Base-by-base conservation (phyloP, 2,888 invertebrate species). In the Hybos culiciformis region DNA sequence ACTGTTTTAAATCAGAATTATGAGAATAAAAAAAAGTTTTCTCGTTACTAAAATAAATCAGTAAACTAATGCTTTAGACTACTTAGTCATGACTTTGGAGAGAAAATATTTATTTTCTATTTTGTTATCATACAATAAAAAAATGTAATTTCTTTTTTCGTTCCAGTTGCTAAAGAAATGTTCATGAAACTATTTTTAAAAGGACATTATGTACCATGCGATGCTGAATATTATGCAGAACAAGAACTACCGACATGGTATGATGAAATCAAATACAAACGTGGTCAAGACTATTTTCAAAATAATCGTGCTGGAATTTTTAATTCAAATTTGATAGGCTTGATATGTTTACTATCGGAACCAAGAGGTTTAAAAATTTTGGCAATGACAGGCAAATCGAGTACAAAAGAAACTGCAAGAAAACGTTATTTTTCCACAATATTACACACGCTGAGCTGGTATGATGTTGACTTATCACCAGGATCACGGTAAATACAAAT, bases 391-490 rank as follows among this genome's bases (percentile, higher is more conserved):
- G 70, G 72, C 37, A 73, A 75, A 51, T 82, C 83, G 36, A 70
- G 72, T 46, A 75, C 74, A 1, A 61, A 70, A 2, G 63, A 69
- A 47, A 69, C 74, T 1, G 77, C 84, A 0, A 80, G 82, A 59
- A 73, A 68, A 49, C 68, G 87, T 54, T 88, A 88, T 58, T 61
- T 83, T 5, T 73, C 78, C 4, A 88, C 88, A 0, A 60, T 82
- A 36, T 67, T 78, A 5, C 83, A 87, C 56, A 77, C 81, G 49
- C 60, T 75, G 17, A 61, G 75, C 3, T 90, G 88, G 88, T 85
- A 85, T 58, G 74, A 77, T 44, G 66, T 75, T 24, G 77, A 81
- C 43, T 72, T 83, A 23, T 73, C 72, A 49, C 74, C 75, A 2
- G 73, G 72, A 9, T 73, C 73, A 41, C 62, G 60, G 79, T 78